Conservation (phyloP, 2,888 invertebrate genomes). For the Scaptomyza polygonia region DNA sequence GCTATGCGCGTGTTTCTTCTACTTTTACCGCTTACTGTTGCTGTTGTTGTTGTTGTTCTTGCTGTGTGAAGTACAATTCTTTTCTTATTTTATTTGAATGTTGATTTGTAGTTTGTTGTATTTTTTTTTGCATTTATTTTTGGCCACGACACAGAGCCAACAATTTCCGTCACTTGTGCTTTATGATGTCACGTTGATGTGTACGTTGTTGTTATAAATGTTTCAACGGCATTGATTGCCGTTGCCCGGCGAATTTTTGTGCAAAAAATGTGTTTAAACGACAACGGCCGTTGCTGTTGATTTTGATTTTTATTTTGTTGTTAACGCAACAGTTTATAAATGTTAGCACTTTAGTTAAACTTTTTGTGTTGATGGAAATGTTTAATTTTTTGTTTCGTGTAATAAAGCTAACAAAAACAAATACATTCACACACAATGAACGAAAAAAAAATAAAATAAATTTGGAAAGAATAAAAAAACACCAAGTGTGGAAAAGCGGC, state of each 20-base stretch:
- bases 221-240: slow-evolving; percentile 8
- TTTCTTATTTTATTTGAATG: slow-evolving; percentile 35
- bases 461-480: slow-evolving; percentile 21
- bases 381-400: slow-evolving; percentile 12
- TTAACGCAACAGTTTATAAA: slow-evolving; percentile 40
- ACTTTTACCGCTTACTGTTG: slow-evolving; percentile 51
- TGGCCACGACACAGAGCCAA: slow-evolving; percentile 61
- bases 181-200: slow-evolving; percentile 52
- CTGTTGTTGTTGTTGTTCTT: slow-evolving; percentile 13
- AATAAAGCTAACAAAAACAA: slow-evolving; percentile 35
- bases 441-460: slow-evolving; percentile 17
- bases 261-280: slow-evolving; percentile 24
- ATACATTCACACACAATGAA: slow-evolving; percentile 11
- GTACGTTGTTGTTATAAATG: neutral
- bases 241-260: slow-evolving; percentile 25
- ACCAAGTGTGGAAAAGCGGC: slow-evolving; percentile 42
- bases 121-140: slow-evolving; percentile 64
- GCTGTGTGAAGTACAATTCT: slow-evolving; percentile 46
- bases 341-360: slow-evolving; percentile 27
- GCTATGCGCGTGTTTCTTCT: slow-evolving; percentile 34
- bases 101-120: slow-evolving; percentile 14
- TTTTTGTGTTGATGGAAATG: slow-evolving; percentile 44
- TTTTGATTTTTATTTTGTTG: slow-evolving; percentile 27
- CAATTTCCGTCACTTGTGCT: slow-evolving; percentile 61
- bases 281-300: slow-evolving; percentile 18